These are phyloP conservation scores for Neodiprion fabricii DNA, from an alignment of 1,140 invertebrate genomes.

Conservation along the genomic window DNA sequence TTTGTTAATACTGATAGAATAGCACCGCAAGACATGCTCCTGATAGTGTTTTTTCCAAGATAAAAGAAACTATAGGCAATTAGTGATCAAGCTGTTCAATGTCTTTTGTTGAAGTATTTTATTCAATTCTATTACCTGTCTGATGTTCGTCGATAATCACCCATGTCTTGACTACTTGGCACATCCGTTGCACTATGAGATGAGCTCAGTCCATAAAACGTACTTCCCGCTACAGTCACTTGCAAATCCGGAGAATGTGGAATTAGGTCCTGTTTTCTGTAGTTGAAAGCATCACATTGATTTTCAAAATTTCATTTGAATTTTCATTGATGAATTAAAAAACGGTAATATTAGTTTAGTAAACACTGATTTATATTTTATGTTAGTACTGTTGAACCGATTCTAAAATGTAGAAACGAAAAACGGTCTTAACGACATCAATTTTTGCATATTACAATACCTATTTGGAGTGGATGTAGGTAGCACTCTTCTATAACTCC, in stretches of 20 bases:
- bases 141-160: conserved; percentile 47
- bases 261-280: conserved; percentile 41
- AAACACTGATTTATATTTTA: too few species aligned
- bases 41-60: neutral
- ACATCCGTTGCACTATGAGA: conserved; percentile 48
- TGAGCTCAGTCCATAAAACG: conserved; percentile 49
- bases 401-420: neutral
- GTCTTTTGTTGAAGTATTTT: neutral
- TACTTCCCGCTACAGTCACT: conserved; percentile 51
- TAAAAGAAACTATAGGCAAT: conserved; percentile 3
- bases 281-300: neutral
- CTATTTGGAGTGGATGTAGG: conserved; percentile 47
- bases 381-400: too few species aligned
- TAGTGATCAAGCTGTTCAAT: neutral
- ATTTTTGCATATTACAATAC: conserved; percentile 20
- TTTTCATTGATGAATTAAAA: conserved; percentile 8
- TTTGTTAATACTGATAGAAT: conserved; percentile 12
- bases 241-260: conserved; percentile 46
- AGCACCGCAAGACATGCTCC: conserved; percentile 1
- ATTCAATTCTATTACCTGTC: conserved; percentile 39
- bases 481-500: conserved; percentile 73
- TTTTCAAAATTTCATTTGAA: neutral
- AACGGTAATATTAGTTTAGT: neutral
- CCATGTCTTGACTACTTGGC: conserved; percentile 45
- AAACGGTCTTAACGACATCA: neutral